These are phyloP conservation scores for Ciconia boyciana DNA, from an alignment of 2,113 vertebrate species.

Conservation along the genomic window DNA sequence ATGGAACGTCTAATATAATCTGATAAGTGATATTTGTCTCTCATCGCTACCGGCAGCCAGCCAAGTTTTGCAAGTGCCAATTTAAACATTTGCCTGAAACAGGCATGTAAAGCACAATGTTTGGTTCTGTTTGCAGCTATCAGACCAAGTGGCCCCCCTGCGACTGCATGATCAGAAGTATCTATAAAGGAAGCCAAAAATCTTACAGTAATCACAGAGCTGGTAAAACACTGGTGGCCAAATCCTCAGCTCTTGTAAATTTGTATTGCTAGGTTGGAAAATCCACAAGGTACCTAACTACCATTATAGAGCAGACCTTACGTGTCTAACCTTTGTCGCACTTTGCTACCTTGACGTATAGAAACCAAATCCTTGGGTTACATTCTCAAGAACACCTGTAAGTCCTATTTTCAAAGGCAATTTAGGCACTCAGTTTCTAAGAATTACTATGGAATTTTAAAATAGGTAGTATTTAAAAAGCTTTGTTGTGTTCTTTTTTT, in stretches of 20 bases:
- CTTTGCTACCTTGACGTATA: background rate
- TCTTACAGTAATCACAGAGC: background rate
- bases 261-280: background rate
- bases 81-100: background rate
- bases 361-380: background rate
- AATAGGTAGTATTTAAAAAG: background rate
- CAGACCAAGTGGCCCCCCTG: background rate
- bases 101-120: accelerated
- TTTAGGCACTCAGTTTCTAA: background rate
- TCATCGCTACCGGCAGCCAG: background rate
- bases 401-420: background rate
- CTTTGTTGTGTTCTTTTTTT: background rate
- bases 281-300: background rate
- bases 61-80: background rate
- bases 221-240: background rate
- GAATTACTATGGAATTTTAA: background rate
- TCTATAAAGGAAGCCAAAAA: background rate
- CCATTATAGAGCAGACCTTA: background rate
- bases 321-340: background rate
- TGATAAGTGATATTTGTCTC: background rate
- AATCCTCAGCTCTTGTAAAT: background rate
- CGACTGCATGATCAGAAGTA: background rate
- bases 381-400: background rate
- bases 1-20: background rate
- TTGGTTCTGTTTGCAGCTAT: background rate